phyloP scores from a whole-genome alignment of 2,113 vertebrate species.

The Falco punctatus region DNA sequence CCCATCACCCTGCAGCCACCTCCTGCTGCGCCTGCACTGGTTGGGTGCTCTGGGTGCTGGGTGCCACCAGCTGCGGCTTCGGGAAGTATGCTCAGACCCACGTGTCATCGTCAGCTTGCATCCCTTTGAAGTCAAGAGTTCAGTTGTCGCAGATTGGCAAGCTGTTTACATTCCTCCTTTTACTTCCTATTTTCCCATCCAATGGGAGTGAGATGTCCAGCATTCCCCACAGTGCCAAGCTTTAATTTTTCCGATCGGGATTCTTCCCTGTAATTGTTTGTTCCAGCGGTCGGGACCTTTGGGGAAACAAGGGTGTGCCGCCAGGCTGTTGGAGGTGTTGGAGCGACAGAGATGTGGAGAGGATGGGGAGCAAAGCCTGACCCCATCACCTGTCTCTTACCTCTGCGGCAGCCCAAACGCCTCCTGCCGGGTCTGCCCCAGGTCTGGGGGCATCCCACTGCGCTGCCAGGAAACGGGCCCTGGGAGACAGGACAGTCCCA shows the following conservation, averaged over 20 bases:
- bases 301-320: not conserved
- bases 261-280: not conserved
- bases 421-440: not conserved
- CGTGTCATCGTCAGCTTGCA: rapidly evolving
- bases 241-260: rapidly evolving
- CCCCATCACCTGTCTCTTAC: rapidly evolving
- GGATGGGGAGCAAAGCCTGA: not conserved
- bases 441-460: not conserved
- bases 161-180: not conserved
- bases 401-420: not conserved
- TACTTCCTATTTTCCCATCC: rapidly evolving
- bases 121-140: not conserved
- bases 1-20: not conserved
- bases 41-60: not conserved
- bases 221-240: rapidly evolving
- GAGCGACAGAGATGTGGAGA: rapidly evolving
- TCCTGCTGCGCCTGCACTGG: not conserved
- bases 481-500: not conserved
- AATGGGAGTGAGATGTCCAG: rapidly evolving
- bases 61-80: too few relatives aligned
- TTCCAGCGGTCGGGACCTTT: not conserved
- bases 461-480: not conserved
- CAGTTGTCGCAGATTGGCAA: rapidly evolving
- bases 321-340: rapidly evolving
- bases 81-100: not conserved